phyloP scores from a whole-genome alignment of 2,797 vertebrate species.

The Distichodus sexfasciatus region DNA sequence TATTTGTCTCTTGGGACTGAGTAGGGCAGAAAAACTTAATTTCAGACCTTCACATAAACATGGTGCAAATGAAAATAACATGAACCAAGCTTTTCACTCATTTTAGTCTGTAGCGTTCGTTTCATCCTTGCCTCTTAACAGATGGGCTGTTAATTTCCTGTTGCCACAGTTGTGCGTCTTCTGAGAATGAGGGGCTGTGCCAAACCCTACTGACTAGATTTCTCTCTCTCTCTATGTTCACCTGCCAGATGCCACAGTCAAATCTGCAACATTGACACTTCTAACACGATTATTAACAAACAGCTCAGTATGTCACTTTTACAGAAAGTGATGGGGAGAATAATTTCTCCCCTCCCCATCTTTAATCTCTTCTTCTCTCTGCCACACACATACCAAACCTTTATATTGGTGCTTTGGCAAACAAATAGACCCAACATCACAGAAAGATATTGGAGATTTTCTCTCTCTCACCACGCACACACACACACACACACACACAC shows the following conservation, averaged over 20 bases:
- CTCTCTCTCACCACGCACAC: no score
- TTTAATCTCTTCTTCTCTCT: background rate
- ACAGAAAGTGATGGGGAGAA: constrained; percentile 18
- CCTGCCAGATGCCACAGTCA: constrained; percentile 29
- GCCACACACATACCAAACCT: no score
- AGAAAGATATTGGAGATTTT: no score
- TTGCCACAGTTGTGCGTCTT: constrained; percentile 45
- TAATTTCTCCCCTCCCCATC: background rate
- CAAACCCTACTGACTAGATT: constrained; percentile 45
- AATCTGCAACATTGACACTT: constrained; percentile 33
- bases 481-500: no score
- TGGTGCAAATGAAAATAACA: no score
- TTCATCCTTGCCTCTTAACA: constrained; percentile 42
- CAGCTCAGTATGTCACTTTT: constrained; percentile 17
- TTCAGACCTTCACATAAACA: no score
- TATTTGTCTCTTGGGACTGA: no score
- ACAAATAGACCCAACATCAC: no score
- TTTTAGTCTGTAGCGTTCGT: no score
- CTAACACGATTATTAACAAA: constrained; percentile 37
- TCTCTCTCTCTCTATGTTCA: constrained; percentile 9
- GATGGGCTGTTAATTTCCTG: constrained; percentile 40
- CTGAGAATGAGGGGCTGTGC: constrained; percentile 33
- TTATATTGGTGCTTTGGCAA: no score
- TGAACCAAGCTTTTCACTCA: no score
- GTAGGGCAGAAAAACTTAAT: no score